These are phyloP conservation scores for Myopa tessellatipennis DNA, from an alignment of 2,888 invertebrate species.

Conservation along the genomic window DNA sequence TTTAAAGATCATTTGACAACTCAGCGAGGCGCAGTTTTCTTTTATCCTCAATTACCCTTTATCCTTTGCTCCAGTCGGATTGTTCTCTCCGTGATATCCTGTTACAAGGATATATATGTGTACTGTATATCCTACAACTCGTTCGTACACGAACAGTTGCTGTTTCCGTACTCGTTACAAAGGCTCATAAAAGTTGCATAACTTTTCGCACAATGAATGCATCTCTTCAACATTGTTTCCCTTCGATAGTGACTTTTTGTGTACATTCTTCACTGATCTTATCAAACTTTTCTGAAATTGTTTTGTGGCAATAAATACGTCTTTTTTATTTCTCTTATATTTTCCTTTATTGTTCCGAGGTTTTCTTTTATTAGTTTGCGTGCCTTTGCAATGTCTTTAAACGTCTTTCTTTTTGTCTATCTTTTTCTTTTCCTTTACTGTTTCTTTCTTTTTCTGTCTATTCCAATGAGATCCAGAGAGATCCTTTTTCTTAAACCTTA, in stretches of 20 bases:
- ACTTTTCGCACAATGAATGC: background rate
- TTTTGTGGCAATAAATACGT: conserved; percentile 39
- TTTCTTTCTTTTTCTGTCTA: conserved; percentile 2
- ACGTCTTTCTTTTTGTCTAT: background rate
- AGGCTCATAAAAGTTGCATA: conserved; percentile 33
- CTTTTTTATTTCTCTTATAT: conserved; percentile 32
- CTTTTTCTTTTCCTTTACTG: background rate
- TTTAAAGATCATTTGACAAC: conserved; percentile 36
- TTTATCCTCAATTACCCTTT: background rate
- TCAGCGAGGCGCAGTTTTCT: conserved; percentile 32
- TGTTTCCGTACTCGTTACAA: background rate
- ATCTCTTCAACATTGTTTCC: background rate
- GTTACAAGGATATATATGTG: conserved; percentile 8
- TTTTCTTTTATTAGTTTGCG: conserved; percentile 11
- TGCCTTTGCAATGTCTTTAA: background rate
- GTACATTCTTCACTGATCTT: conserved; percentile 31
- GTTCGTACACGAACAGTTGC: too few species aligned
- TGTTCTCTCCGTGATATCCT: conserved; percentile 3
- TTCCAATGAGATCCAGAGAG: background rate
- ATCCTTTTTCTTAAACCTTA: conserved; percentile 15
- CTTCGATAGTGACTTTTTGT: background rate
- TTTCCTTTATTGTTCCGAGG: conserved; percentile 11
- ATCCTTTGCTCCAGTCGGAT: background rate
- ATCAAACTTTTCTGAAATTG: conserved; percentile 23
- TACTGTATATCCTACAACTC: background rate